These are phyloP conservation scores for Endotricha flammealis DNA, from an alignment of 2,888 invertebrate genomes.

Conservation along the genomic window DNA sequence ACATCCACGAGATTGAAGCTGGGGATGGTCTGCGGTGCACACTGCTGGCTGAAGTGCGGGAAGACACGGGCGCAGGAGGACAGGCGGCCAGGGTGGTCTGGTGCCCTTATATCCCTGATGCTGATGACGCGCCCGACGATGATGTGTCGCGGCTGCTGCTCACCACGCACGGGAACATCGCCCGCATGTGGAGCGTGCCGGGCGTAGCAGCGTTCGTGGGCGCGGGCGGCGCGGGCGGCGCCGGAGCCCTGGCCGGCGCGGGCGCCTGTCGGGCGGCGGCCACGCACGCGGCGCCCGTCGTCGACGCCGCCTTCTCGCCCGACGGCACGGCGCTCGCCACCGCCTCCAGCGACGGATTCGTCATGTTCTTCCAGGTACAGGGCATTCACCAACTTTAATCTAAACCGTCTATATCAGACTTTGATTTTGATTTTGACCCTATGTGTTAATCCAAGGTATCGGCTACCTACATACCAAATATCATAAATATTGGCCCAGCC, in stretches of 20 bases:
- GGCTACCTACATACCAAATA: too few species aligned
- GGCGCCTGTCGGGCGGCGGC: constrained; percentile 28
- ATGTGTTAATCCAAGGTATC: too few species aligned
- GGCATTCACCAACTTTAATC: too few species aligned
- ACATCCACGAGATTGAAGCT: constrained; percentile 87
- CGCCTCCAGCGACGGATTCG: constrained; percentile 91
- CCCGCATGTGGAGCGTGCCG: constrained; percentile 57
- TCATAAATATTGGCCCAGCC: too few species aligned
- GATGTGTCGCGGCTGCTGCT: constrained; percentile 88
- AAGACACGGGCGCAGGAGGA: constrained; percentile 49
- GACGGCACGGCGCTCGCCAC: constrained; percentile 97
- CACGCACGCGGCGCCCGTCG: constrained; percentile 67
- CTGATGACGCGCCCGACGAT: constrained; percentile 81
- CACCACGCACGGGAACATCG: constrained; percentile 86
- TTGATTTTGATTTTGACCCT: not conserved
- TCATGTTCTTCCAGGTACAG: constrained; percentile 95
- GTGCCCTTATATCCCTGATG: constrained; percentile 94
- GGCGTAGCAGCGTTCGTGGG: constrained; percentile 21
- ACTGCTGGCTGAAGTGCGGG: constrained; percentile 79
- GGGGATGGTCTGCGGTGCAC: constrained; percentile 77
- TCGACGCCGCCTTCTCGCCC: constrained; percentile 94
- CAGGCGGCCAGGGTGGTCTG: constrained; percentile 94
- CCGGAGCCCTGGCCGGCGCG: constrained; percentile 28
- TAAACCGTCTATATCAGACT: too few species aligned
- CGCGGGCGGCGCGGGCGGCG: constrained; percentile 17